Base-by-base conservation (phyloP, 2,888 invertebrate species). In the Hyppa rectilinea region DNA sequence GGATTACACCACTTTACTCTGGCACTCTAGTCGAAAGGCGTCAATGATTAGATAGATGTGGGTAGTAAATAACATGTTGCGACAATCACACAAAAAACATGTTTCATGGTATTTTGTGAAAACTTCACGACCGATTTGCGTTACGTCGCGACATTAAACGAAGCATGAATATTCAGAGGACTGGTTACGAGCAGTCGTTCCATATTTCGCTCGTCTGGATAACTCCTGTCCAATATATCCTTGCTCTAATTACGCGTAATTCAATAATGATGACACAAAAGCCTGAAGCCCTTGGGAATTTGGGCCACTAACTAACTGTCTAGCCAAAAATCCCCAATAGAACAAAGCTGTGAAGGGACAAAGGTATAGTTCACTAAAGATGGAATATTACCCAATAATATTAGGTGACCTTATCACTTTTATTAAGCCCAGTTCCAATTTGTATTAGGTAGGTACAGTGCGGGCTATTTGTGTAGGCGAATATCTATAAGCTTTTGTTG, bases 131-230 rank as follows among this genome's bases (percentile, higher is more conserved):
- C 71, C 67, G 74, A 84, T 85, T 85, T 83, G 70, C 74, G 81
- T 81, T 77, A 75, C 70, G 60, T 69, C 55, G 82, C 80, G 86
- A 78, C 84, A 78, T 78, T 85, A 86, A 89, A 87, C 85, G 79
- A 86, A 60, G 47, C 80, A 91, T 94, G 92, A 94, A 94, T 94
- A 94, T 94, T 93, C 92, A 94, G 85, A 82, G 69, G 73, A 74
- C 75, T 82, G 83, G 84, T 91, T 92, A 92, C 92, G 90, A 92
- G 92, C 91, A 91, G 90, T 92, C 93, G 87, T 80, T 87, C 86
- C 88, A 88, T 86, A 91, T 92, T 91, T 91, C 84, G 82, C 87
- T 79, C 88, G 88, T 87, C 87, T 87, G 85, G 85, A 80, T 86
- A 84, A 72, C 75, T 84, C 84, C 84, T 81, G 81, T 78, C 77